Evolutionary conservation across 1,140 invertebrate species (phyloP), one percentile per base, ranked within the genome.

Genomic region (Dreissena rostriformis): DNA sequence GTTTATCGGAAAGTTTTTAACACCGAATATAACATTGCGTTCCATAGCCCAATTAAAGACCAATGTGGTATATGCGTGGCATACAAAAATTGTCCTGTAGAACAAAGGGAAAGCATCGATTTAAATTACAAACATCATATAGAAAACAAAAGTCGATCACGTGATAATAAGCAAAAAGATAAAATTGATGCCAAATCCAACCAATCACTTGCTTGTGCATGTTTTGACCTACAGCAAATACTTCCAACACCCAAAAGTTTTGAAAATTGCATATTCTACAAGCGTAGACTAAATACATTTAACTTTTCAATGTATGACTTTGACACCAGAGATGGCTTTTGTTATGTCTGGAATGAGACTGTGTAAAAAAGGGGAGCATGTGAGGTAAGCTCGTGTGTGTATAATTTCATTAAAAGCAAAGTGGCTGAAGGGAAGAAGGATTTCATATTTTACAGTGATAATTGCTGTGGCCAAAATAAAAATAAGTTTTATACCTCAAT

Each of bases 141-240:
- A n/a, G n/a, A n/a, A n/a, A n/a, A n/a, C n/a, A n/a, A n/a, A n/a
- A n/a, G n/a, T n/a, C n/a, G n/a, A n/a, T n/a, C n/a, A n/a, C n/a
- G n/a, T n/a, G n/a, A n/a, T n/a, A n/a, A n/a, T n/a, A n/a, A n/a
- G n/a, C n/a, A n/a, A n/a, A n/a, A 74, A 0, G 53, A 76, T 24
- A 63, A 61, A 76, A 61, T 22, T 22, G 19, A 63, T 65, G 57
- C 26, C 0, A 63, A 63, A 63, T 0, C 22, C 11, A 63, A 29
- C n/a, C 10, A 19, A 15, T n/a, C 17, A 49, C 26, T 74, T 22
- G 57, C 49, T 76, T 24, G 39, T 65, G 57, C 55, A 14, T 66
- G 61, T 22, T 78, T 67, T 66, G 61, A 78, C 29, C 28, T 78
- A 22, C 29, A 78, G 55, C 24, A 78, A 61, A 57, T 78, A 12